Conservation (phyloP, 2,888 invertebrate genomes). For the Aleiodes testaceus region DNA sequence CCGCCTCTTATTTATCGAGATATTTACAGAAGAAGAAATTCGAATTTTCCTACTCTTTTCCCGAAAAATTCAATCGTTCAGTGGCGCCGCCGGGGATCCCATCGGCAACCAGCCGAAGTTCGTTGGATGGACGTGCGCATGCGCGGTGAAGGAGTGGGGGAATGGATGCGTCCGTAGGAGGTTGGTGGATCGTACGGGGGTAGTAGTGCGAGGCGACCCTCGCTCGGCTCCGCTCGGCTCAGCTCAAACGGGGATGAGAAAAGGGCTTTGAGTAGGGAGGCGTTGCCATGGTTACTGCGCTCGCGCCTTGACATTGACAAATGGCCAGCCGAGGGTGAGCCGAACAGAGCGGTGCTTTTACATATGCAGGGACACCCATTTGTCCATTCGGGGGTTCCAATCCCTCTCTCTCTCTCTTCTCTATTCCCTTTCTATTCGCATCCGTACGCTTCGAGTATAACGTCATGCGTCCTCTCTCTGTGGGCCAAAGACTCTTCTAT, state of each 20-base stretch:
- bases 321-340: constrained; percentile 72
- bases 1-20: too few relatives aligned
- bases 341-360: constrained; percentile 72
- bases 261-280: neutral
- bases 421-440: constrained; percentile 32
- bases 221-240: constrained; percentile 47
- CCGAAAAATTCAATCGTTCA: constrained; percentile 48
- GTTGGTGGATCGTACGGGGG: neutral
- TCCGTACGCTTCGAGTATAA: neutral
- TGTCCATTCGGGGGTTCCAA: constrained; percentile 66
- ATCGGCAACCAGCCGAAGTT: constrained; percentile 59
- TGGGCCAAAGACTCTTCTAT: constrained; percentile 39
- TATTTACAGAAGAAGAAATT: too few relatives aligned
- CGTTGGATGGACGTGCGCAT: constrained; percentile 50
- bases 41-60: too few relatives aligned
- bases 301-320: constrained; percentile 74
- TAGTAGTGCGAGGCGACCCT: constrained; percentile 17
- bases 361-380: constrained; percentile 74
- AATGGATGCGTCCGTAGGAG: neutral
- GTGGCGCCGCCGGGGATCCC: constrained; percentile 61
- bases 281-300: constrained; percentile 72
- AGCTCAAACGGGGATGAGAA: constrained; percentile 41
- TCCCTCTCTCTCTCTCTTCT: constrained; percentile 33
- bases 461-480: constrained; percentile 22
- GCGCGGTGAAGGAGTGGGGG: constrained; percentile 48